Conservation (phyloP, 2,797 vertebrate species). For the Halcyon smyrnensis region DNA sequence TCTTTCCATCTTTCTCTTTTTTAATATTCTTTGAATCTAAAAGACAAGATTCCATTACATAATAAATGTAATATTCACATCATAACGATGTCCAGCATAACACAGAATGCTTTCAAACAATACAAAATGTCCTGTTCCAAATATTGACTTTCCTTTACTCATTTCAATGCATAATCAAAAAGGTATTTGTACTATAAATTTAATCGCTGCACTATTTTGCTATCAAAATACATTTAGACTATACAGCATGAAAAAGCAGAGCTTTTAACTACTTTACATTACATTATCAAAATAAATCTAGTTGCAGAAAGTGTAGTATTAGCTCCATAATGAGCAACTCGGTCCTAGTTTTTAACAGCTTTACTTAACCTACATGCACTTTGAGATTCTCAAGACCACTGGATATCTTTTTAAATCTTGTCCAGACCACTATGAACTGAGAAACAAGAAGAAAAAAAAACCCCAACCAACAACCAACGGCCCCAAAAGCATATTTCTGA, state of each 20-base stretch:
- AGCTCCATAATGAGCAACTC: background rate
- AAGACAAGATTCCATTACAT: conserved; percentile 74
- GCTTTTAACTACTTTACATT: background rate
- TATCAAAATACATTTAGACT: background rate
- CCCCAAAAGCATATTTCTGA: background rate
- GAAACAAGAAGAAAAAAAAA: background rate
- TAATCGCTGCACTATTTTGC: background rate
- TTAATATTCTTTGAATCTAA: conserved; percentile 88
- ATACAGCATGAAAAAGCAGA: background rate
- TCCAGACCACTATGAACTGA: background rate
- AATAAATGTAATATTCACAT: conserved; percentile 43
- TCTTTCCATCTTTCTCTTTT: conserved; percentile 86
- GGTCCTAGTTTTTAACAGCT: background rate
- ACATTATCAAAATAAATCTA: background rate
- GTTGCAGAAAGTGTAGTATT: background rate
- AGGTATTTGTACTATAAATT: background rate
- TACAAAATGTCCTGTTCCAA: background rate
- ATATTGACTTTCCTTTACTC: background rate
- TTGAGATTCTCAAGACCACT: background rate
- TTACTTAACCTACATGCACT: background rate
- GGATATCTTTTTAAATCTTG: background rate
- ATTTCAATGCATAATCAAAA: background rate
- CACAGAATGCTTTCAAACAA: conserved; percentile 35
- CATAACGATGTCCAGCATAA: background rate
- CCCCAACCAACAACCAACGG: background rate